These are phyloP conservation scores for Branchellion lobata DNA, from an alignment of 2,888 invertebrate genomes.

Conservation along the genomic window DNA sequence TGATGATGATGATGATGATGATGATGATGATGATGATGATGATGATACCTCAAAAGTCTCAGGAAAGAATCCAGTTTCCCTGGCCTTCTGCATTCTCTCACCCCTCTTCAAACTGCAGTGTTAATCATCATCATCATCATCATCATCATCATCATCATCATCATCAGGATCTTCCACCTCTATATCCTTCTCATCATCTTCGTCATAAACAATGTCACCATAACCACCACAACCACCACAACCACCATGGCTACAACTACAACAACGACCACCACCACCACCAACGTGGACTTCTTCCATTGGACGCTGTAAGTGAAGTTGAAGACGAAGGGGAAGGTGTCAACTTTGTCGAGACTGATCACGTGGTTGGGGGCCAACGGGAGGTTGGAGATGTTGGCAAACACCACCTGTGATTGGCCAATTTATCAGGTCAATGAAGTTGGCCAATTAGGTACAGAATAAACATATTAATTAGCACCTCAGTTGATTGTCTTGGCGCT, in stretches of 20 bases:
- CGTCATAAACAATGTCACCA: not conserved
- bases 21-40: not conserved
- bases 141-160: not conserved
- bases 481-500: no score
- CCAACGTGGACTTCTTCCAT: slow-evolving; percentile 56
- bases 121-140: slow-evolving; percentile 6
- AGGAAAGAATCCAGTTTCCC: slow-evolving; percentile 64
- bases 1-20: slow-evolving; percentile 13
- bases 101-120: slow-evolving; percentile 60
- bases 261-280: not conserved
- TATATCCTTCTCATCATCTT: not conserved
- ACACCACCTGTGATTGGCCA: slow-evolving; percentile 60
- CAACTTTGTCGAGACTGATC: slow-evolving; percentile 59
- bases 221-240: not conserved
- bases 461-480: no score
- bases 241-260: not conserved
- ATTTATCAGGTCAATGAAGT: not conserved
- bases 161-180: not conserved
- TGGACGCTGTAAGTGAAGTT: slow-evolving; percentile 64
- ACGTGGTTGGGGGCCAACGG: slow-evolving; percentile 58
- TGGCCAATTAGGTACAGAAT: no score
- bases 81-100: slow-evolving; percentile 60
- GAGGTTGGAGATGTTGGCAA: slow-evolving; percentile 63
- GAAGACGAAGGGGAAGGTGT: slow-evolving; percentile 58
- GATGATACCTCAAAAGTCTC: slow-evolving; percentile 64